Percentiles rank a stretch among this genome's conserved stretches.
Conservation (phyloP, 2,797 vertebrate genomes). For the Alcedo atthis region DNA sequence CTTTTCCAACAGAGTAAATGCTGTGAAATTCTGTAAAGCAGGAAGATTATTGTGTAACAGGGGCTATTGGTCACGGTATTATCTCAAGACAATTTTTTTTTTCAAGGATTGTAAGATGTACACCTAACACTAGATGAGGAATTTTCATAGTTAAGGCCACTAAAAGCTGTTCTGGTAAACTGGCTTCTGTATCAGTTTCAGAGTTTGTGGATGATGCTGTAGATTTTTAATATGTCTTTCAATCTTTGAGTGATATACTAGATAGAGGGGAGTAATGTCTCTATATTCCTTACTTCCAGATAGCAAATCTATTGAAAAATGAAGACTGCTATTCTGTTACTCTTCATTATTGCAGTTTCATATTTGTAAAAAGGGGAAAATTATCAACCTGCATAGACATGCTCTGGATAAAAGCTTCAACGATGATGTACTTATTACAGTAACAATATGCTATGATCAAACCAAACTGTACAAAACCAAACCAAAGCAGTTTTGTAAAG, state of each 20-base stretch:
- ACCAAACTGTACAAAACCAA: neutral
- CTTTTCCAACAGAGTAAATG: too few species aligned
- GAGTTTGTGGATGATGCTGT: neutral
- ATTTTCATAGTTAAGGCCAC: neutral
- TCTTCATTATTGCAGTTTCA: neutral
- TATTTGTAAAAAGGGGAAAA: neutral
- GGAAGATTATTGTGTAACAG: neutral
- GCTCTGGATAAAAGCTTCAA: neutral
- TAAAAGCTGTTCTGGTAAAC: neutral
- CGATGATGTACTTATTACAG: neutral
- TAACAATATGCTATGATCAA: neutral
- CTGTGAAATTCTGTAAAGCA: neutral
- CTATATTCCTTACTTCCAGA: too few species aligned
- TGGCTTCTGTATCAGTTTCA: neutral
- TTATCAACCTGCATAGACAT: neutral
- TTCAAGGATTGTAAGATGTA: neutral
- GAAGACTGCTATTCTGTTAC: too few species aligned
- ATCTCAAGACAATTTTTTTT: neutral
- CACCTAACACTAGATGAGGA: neutral
- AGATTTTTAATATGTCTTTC: neutral
- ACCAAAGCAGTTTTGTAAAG: neutral
- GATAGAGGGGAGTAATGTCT: neutral
- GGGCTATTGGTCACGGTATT: neutral
- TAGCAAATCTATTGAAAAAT: too few species aligned
- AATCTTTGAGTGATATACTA: neutral